A percentile compares a stretch with the other conserved stretches of the same genome.
Evolutionary conservation across 2,113 vertebrate species (phyloP).

Genomic region (Procavia capensis): DNA sequence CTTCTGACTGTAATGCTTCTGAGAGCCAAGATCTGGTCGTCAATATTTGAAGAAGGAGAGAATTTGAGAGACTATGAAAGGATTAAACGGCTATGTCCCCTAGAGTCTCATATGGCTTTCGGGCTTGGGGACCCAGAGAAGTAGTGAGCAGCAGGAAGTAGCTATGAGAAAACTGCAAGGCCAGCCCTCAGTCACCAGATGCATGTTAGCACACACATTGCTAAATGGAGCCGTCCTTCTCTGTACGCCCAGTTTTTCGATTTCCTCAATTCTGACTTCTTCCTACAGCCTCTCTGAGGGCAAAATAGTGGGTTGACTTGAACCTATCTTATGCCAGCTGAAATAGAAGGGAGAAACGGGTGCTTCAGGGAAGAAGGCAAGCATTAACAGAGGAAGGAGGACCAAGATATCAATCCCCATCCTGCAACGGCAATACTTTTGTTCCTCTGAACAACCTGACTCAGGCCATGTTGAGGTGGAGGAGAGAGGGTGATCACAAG

Average conservation of each 20-base stretch:
- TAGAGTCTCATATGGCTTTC: background rate
- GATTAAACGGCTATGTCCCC: slow-evolving; percentile 3
- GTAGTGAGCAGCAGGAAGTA: background rate
- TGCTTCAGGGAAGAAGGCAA: background rate
- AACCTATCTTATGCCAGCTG: background rate
- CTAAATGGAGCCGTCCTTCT: background rate
- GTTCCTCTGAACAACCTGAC: background rate
- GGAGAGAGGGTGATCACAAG: background rate
- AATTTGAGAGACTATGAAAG: slow-evolving; percentile 34
- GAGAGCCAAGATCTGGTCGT: background rate
- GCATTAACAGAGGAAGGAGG: background rate
- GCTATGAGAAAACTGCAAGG: slow-evolving; percentile 28
- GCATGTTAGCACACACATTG: background rate
- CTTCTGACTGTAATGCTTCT: background rate
- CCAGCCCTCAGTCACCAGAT: background rate
- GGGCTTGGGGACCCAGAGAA: background rate
- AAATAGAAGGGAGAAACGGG: background rate
- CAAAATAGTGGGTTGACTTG: background rate
- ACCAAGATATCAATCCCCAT: background rate
- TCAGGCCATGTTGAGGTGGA: accelerated
- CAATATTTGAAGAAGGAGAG: slow-evolving; percentile 45
- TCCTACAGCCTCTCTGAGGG: background rate
- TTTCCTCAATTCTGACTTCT: background rate
- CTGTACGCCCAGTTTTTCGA: background rate
- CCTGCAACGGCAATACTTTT: background rate